These are phyloP conservation scores for Actinernus sp. DNA, from an alignment of 92 coral and sea anemone genomes.

Conservation along the genomic window DNA sequence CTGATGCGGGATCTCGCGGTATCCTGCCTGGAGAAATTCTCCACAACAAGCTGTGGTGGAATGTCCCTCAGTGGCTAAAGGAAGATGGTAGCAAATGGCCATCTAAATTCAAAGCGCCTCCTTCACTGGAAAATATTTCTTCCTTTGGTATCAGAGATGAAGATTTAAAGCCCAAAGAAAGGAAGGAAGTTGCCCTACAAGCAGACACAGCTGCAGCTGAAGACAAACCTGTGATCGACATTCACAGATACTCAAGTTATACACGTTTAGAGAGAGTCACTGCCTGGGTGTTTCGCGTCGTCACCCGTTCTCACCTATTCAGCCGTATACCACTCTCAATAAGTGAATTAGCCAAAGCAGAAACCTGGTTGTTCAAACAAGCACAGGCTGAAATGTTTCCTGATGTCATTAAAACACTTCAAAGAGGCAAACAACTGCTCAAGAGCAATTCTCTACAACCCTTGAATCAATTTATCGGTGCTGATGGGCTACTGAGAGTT, in stretches of 20 bases:
- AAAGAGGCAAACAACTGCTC: constrained; percentile 19
- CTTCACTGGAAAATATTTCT: constrained; percentile 37
- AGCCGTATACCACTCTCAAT: constrained; percentile 41
- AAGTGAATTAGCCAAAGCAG: constrained; percentile 37
- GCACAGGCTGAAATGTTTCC: constrained; percentile 44
- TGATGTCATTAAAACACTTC: constrained; percentile 19
- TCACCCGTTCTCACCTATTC: constrained; percentile 50
- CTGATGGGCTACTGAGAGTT: constrained; percentile 59
- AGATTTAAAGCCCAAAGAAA: constrained; percentile 31
- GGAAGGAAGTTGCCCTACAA: constrained; percentile 39
- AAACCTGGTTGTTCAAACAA: constrained; percentile 34
- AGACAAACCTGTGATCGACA: constrained; percentile 21
- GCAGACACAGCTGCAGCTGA: constrained; percentile 17
- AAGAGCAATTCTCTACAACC: constrained; percentile 22
- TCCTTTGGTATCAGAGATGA: constrained; percentile 22
- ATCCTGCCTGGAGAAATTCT: constrained; percentile 18
- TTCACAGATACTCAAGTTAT: constrained; percentile 44
- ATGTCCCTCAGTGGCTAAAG: constrained; percentile 59
- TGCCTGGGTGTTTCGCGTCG: constrained; percentile 50
- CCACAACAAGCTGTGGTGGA: constrained; percentile 53
- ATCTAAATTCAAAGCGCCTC: constrained; percentile 16
- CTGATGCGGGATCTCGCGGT: constrained; percentile 63
- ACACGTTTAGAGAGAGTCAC: constrained; percentile 33
- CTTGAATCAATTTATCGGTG: constrained; percentile 57
- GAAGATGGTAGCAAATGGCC: constrained; percentile 40